These are phyloP conservation scores for Merops nubicus DNA, from an alignment of 2,113 vertebrate genomes.

Conservation along the genomic window DNA sequence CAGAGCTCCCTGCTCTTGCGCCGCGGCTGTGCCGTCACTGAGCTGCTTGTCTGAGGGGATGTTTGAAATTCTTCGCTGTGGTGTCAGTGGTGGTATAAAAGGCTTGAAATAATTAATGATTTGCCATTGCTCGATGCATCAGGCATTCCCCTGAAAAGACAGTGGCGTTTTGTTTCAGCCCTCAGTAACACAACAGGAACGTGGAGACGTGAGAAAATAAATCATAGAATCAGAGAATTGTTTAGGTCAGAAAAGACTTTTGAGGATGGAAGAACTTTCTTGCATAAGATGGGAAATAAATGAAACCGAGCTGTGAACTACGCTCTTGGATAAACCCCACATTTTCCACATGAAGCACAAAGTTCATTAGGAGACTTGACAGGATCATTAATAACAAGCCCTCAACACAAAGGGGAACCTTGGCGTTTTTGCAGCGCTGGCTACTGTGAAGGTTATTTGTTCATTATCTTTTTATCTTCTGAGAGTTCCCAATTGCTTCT, in stretches of 20 bases:
- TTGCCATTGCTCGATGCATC: background rate
- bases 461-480: slow-evolving; percentile 18
- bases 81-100: slow-evolving; percentile 25
- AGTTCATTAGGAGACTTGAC: background rate
- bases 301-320: background rate
- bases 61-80: background rate
- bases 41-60: slow-evolving; percentile 27
- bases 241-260: too few relatives aligned
- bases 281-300: background rate
- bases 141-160: background rate
- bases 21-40: background rate
- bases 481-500: background rate
- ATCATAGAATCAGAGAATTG: too few relatives aligned
- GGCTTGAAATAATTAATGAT: slow-evolving; percentile 6
- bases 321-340: background rate
- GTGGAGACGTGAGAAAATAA: background rate
- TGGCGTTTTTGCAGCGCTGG: background rate
- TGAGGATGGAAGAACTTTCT: background rate
- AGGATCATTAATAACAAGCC: slow-evolving; percentile 20
- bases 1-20: rapidly evolving
- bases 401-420: background rate
- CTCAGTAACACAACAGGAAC: background rate
- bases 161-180: background rate
- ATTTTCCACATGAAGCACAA: background rate
- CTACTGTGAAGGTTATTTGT: slow-evolving; percentile 21